A percentile compares a stretch with the other conserved stretches of the same genome.
Evolutionary conservation across 1,140 invertebrate genomes (phyloP).

Genomic region (Archivesica marissinica): DNA sequence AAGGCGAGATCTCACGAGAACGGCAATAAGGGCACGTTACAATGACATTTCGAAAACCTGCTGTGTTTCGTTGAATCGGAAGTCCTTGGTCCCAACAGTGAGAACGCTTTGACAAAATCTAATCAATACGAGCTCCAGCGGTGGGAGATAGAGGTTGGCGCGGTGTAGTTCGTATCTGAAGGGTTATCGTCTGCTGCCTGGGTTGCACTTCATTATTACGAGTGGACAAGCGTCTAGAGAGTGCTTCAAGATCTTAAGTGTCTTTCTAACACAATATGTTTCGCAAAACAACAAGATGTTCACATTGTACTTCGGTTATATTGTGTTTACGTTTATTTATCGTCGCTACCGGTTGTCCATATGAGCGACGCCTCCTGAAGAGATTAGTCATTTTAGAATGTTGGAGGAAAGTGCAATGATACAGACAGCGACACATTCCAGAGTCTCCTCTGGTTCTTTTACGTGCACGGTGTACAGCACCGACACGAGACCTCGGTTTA

Average conservation of each 20-base stretch:
- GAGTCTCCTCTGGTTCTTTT: no score
- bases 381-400: no score
- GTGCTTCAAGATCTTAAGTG: slow-evolving; percentile 17
- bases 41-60: slow-evolving; percentile 26
- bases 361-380: no score
- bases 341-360: no score
- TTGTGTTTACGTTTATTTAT: no score
- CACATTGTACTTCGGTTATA: no score
- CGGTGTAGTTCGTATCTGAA: slow-evolving; percentile 1
- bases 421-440: no score
- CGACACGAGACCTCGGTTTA: no score
- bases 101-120: slow-evolving; percentile 26
- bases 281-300: not conserved
- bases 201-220: not conserved
- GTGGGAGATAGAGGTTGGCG: not conserved
- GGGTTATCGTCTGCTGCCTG: slow-evolving; percentile 37
- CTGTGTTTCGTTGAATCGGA: slow-evolving; percentile 17
- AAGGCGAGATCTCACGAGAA: slow-evolving; percentile 35
- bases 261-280: not conserved
- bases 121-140: slow-evolving; percentile 24
- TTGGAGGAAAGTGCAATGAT: no score
- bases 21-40: slow-evolving; percentile 9
- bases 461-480: no score
- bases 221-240: not conserved
- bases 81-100: not conserved